These are phyloP conservation scores for Tetraneura akinire DNA, from an alignment of 1,140 invertebrate species.

Conservation along the genomic window DNA sequence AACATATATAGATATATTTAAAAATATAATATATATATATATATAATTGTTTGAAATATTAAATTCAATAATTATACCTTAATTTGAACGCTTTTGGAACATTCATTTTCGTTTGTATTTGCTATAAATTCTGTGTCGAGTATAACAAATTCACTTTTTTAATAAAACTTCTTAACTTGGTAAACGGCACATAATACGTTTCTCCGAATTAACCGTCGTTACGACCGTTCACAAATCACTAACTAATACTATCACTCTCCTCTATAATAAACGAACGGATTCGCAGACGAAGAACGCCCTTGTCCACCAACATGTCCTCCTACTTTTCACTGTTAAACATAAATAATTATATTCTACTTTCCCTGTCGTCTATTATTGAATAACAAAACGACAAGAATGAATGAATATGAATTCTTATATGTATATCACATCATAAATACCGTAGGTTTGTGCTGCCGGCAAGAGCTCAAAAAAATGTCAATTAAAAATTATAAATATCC, in stretches of 20 bases:
- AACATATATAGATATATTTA: too few species aligned
- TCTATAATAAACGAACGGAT: constrained; percentile 1
- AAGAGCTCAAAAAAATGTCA: background rate
- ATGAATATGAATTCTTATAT: background rate
- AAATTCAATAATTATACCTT: background rate
- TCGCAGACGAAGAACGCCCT: constrained; percentile 48
- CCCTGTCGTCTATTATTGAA: constrained; percentile 30
- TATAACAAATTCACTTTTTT: background rate
- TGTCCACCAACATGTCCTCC: constrained; percentile 41
- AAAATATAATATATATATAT: too few species aligned
- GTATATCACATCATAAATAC: too few species aligned
- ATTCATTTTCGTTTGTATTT: background rate
- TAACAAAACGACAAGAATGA: constrained; percentile 25
- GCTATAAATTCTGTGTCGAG: background rate
- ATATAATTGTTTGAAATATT: too few species aligned
- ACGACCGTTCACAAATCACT: constrained; percentile 24
- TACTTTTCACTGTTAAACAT: constrained; percentile 42
- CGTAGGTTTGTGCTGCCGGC: background rate
- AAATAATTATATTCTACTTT: constrained; percentile 25
- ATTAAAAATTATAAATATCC: background rate
- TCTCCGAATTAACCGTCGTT: background rate
- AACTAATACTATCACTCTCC: constrained; percentile 47
- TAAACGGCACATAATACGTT: constrained; percentile 23
- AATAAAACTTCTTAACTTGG: background rate
- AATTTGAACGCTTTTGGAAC: background rate